Conservation (phyloP, 1,140 invertebrate species). For the Tetranychus cinnabarinus region DNA sequence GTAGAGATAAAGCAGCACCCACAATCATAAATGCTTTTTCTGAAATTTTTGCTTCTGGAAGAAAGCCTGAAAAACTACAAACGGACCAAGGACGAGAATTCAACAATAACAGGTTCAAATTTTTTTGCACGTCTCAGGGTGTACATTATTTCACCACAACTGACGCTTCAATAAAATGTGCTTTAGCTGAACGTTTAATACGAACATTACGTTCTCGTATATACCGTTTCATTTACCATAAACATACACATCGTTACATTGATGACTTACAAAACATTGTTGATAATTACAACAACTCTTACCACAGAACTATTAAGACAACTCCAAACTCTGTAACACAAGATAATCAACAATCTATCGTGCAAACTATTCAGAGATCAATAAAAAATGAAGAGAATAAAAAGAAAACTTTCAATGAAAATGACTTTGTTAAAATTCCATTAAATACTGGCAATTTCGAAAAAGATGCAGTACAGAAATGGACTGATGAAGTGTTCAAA, state of each 20-base stretch:
- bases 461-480: neutral
- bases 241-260: neutral
- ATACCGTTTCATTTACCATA: neutral
- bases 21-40: neutral
- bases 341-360: too few species aligned
- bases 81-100: too few species aligned
- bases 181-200: slow-evolving; percentile 24
- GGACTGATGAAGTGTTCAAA: neutral
- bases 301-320: neutral
- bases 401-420: too few species aligned
- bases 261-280: neutral
- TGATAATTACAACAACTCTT: neutral
- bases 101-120: too few species aligned
- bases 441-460: too few species aligned
- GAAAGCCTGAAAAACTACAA: too few species aligned
- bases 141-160: slow-evolving; percentile 23
- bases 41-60: too few species aligned
- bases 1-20: neutral
- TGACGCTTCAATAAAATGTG: slow-evolving; percentile 19
- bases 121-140: slow-evolving; percentile 14
- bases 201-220: slow-evolving; percentile 19
- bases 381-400: too few species aligned
- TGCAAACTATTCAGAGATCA: too few species aligned
- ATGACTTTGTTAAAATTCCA: too few species aligned
- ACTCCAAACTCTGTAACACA: neutral